Conservation (phyloP, 2,797 vertebrate genomes). For the Rachycentron canadum region DNA sequence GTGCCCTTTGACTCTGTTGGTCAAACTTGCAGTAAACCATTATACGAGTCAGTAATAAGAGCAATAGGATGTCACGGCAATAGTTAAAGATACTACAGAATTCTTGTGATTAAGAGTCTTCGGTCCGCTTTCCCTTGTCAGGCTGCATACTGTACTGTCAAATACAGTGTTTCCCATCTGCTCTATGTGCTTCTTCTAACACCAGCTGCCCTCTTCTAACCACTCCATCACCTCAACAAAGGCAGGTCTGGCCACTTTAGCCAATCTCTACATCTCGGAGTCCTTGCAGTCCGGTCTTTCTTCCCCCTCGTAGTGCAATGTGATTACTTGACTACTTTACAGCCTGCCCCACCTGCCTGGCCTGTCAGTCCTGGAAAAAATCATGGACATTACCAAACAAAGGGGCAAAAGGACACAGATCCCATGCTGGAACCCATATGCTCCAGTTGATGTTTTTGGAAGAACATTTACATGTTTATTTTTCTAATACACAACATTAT, state of each 20-base stretch:
- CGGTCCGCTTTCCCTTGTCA: not conserved
- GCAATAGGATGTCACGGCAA: not conserved
- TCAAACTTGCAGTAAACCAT: not conserved
- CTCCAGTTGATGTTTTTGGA: conserved; percentile 8
- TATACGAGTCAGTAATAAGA: not conserved
- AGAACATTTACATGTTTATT: not conserved
- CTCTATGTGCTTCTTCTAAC: conserved; percentile 14
- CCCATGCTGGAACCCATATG: conserved; percentile 34
- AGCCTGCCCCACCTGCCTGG: conserved; percentile 74
- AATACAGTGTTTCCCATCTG: not conserved
- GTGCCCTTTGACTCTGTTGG: not conserved
- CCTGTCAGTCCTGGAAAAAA: conserved; percentile 74
- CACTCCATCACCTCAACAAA: conserved; percentile 45
- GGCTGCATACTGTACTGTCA: conserved; percentile 5
- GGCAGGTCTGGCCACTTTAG: conserved; percentile 23
- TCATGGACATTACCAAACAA: conserved; percentile 79
- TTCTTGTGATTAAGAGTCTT: conserved; percentile 7
- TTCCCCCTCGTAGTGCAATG: conserved; percentile 35
- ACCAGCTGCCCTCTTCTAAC: conserved; percentile 45
- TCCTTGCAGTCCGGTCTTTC: conserved; percentile 21
- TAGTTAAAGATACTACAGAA: not conserved
- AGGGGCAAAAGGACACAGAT: conserved; percentile 74
- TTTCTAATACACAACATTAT: not conserved
- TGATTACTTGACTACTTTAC: conserved; percentile 76
- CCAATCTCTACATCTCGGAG: conserved; percentile 46